Evolutionary conservation across 2,888 invertebrate genomes (phyloP).

Genomic region (Isotomurus palustris): DNA sequence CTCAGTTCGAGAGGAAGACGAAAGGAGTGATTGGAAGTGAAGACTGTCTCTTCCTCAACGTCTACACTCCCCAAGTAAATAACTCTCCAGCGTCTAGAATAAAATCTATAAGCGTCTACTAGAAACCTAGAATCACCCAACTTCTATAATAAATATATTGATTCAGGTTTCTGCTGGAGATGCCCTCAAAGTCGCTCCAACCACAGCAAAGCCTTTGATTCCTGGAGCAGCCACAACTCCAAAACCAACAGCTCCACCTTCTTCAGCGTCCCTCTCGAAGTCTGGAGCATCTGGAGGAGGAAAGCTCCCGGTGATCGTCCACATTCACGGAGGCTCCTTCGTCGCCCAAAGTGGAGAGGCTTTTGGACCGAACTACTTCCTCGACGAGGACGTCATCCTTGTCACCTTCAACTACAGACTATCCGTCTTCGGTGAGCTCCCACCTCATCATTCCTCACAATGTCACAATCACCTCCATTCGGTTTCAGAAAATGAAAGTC

Average conservation of each 20-base stretch:
- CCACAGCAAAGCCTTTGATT: neutral
- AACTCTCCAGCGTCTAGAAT: no score
- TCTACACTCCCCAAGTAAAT: slow-evolving; percentile 12
- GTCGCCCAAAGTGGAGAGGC: slow-evolving; percentile 24
- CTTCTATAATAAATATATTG: neutral
- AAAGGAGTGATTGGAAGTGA: slow-evolving; percentile 24
- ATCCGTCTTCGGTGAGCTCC: slow-evolving; percentile 14
- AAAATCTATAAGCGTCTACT: neutral
- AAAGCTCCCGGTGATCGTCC: slow-evolving; percentile 26
- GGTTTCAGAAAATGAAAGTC: neutral
- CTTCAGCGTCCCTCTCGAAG: neutral
- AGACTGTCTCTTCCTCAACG: slow-evolving; percentile 28
- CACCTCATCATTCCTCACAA: neutral
- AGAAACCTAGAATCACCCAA: neutral
- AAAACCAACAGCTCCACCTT: neutral
- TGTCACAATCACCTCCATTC: no score
- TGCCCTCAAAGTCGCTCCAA: neutral
- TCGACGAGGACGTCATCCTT: slow-evolving; percentile 30
- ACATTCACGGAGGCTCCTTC: slow-evolving; percentile 37
- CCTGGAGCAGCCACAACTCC: neutral
- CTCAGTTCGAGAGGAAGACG: slow-evolving; percentile 23
- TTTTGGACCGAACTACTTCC: slow-evolving; percentile 25
- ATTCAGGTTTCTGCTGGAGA: neutral
- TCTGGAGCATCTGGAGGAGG: neutral
- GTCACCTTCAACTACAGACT: slow-evolving; percentile 33